Conservation (phyloP, 2,797 vertebrate genomes). For the Margarornis squamiger region DNA sequence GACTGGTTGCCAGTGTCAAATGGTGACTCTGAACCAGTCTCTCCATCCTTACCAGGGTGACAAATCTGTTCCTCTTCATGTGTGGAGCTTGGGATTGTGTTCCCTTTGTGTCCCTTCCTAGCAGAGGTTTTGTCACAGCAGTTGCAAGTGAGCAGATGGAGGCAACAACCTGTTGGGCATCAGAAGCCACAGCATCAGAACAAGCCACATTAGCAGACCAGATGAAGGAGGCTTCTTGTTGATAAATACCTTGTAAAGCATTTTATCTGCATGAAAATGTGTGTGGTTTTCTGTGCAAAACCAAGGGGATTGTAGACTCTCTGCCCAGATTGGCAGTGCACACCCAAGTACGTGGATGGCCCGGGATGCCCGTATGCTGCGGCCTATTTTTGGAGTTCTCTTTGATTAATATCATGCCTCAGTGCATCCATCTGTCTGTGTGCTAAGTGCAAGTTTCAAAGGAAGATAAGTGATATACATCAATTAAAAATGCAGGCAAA, state of each 20-base stretch:
- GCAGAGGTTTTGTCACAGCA: constrained; percentile 1
- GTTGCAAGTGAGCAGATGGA: constrained; percentile 57
- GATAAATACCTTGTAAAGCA: constrained; percentile 29
- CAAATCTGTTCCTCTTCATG: not conserved
- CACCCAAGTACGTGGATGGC: constrained; percentile 13
- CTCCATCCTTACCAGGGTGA: not conserved
- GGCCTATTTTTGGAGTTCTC: constrained; percentile 44
- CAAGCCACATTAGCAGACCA: constrained; percentile 1
- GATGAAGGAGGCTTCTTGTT: constrained; percentile 28
- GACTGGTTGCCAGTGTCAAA: not conserved
- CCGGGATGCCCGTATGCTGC: constrained; percentile 20
- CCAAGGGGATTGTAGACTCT: constrained; percentile 42
- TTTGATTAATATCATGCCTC: constrained; percentile 72
- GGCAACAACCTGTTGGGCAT: constrained; percentile 46
- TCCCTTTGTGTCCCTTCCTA: not conserved
- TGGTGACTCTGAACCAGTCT: not conserved
- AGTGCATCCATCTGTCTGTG: constrained; percentile 53
- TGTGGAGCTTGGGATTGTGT: not conserved
- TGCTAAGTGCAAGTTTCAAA: constrained; percentile 6
- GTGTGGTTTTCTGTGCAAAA: constrained; percentile 39
- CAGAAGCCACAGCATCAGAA: constrained; percentile 36
- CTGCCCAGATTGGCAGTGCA: constrained; percentile 57
- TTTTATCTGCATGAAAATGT: constrained; percentile 23
- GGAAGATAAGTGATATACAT: not conserved
- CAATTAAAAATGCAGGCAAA: not conserved